Evolutionary conservation across 2,113 vertebrate genomes (phyloP).

Genomic region (Sylvietta virens): DNA sequence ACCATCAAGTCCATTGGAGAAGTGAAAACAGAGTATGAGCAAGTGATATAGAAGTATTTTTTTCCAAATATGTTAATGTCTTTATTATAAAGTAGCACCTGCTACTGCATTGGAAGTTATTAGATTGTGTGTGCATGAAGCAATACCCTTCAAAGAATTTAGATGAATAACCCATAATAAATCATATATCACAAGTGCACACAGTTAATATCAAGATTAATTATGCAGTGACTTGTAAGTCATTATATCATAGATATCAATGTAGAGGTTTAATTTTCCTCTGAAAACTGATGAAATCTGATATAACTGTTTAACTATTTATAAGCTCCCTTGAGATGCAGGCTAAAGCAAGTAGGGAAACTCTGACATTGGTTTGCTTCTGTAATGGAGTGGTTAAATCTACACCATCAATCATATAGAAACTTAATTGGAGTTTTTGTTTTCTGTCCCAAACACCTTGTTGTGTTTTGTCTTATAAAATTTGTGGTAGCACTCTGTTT

Average conservation of each 20-base stretch:
- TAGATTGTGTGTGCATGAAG: not conserved
- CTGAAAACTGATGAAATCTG: constrained; percentile 28
- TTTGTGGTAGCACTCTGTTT: not conserved
- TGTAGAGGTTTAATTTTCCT: not conserved
- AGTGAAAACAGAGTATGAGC: not conserved
- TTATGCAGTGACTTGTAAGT: constrained; percentile 31
- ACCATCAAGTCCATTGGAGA: not conserved
- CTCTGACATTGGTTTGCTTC: not conserved
- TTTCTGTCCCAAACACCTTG: not conserved
- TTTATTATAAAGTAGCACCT: constrained; percentile 21
- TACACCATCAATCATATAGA: not conserved
- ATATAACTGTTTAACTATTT: constrained; percentile 46
- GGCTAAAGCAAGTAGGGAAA: not conserved
- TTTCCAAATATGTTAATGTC: not conserved
- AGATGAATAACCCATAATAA: constrained; percentile 43
- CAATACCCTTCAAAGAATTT: constrained; percentile 19
- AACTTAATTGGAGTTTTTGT: not conserved
- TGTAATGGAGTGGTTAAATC: not conserved
- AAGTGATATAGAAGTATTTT: not conserved
- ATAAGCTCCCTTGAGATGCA: not conserved
- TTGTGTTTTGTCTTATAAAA: not conserved
- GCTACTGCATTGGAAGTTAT: not conserved
- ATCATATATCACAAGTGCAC: not conserved
- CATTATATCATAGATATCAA: not conserved
- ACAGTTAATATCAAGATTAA: constrained; percentile 46